Percentiles rank a stretch among this genome's conserved stretches.
Evolutionary conservation across 2,797 vertebrate species (phyloP).

Genomic region (Protonibea diacanthus): DNA sequence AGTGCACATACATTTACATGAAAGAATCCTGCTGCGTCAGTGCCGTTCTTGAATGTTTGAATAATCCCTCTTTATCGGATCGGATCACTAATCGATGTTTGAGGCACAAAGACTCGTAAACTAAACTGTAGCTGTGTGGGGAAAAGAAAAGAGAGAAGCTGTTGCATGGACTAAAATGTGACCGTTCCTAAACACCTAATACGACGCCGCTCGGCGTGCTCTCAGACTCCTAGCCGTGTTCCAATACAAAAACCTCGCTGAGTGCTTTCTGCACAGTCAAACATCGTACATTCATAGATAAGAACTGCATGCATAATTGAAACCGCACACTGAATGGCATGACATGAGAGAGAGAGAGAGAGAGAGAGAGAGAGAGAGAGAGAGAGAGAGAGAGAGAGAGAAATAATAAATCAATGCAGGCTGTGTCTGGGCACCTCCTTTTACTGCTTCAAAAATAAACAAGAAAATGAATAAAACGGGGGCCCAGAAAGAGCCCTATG

Average conservation of each 20-base stretch:
- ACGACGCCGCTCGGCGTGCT: conserved; percentile 31
- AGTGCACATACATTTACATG: conserved; percentile 13
- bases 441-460: conserved; percentile 73
- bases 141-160: conserved; percentile 1
- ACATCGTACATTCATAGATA: conserved; percentile 77
- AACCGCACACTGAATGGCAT: conserved; percentile 63
- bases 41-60: conserved; percentile 37
- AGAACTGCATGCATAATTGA: conserved; percentile 83
- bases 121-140: neutral
- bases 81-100: conserved; percentile 42
- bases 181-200: conserved; percentile 46
- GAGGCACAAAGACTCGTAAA: conserved; percentile 7
- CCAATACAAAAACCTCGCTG: conserved; percentile 50
- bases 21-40: conserved; percentile 16
- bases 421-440: conserved; percentile 47
- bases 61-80: conserved; percentile 42
- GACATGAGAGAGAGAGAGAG: conserved; percentile 51
- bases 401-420: conserved; percentile 14
- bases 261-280: conserved; percentile 77
- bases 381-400: conserved; percentile 24
- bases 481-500: conserved; percentile 65
- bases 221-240: conserved; percentile 44
- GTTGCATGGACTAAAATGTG: conserved; percentile 36
- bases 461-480: conserved; percentile 71
- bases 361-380: too few relatives aligned